Evolutionary conservation across 2,113 vertebrate species (phyloP), one percentile per base, ranked within the genome.

Genomic region (Baryphthengus martii): DNA sequence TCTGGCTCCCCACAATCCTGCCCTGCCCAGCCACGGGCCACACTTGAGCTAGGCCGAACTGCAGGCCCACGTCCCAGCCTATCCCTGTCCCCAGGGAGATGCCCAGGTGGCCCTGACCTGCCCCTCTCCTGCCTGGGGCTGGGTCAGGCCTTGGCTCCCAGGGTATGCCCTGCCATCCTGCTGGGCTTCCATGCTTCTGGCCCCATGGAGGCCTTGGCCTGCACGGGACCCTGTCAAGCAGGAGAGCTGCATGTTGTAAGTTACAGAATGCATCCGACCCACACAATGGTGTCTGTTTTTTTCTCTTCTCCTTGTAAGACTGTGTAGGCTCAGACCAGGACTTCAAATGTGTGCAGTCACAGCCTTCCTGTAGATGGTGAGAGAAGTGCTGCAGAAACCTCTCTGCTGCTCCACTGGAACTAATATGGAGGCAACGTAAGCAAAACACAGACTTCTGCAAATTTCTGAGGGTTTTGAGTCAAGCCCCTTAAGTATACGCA

Each of bases 151-250:
- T 23, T 18, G 65, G 17, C 19, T 0, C 0, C 40, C 12, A 9
- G 52, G 21, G 40, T 8, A n/a, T 62, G 33, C 35, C 12, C 17
- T 28, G 33, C 33, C 20, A 0, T 31, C 10, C 44, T 4, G 0
- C 2, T n/a, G 35, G 49, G 45, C n/a, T 4, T 7, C 28, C 19
- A 1, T 0, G 0, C 24, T 39, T 24, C 8, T 0, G 0, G 17
- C 14, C 29, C 1, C 9, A 0, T 6, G 4, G 9, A 21, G 55
- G 35, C 53, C 56, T 25, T 1, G 5, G 45, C 39, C 26, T 53
- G 15, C 4, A 0, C 24, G 12, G 53, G 31, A 35, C 17, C 9
- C 1, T 1, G 12, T 23, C 16, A 42, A 47, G n/a, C 45, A 8
- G 71, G 13, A 35, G 24, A 2, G 28, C 49, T 5, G 31, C 0